Evolutionary conservation across 2,797 vertebrate genomes (phyloP).

Genomic region (Halcyon chelicuti): DNA sequence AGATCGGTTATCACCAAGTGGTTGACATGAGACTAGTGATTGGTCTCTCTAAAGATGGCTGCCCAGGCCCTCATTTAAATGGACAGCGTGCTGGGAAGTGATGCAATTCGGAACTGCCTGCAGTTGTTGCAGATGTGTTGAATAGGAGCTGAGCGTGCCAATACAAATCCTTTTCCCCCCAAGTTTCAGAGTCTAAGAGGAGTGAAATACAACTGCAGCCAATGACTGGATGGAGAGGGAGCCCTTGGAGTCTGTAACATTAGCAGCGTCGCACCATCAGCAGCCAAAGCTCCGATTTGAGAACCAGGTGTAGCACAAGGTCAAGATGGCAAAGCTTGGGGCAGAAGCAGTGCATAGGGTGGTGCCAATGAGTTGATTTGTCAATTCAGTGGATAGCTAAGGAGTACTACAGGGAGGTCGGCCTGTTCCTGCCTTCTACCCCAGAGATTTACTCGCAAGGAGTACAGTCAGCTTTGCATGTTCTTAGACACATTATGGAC

Average conservation of each 20-base stretch:
- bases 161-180: background rate
- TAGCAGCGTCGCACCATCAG: background rate
- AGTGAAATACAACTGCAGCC: background rate
- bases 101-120: constrained; percentile 42
- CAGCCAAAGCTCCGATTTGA: background rate
- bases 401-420: background rate
- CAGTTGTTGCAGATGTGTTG: background rate
- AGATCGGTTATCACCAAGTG: background rate
- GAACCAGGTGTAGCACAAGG: background rate
- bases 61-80: constrained; percentile 8
- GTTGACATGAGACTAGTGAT: background rate
- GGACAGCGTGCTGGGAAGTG: background rate
- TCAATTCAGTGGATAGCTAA: background rate
- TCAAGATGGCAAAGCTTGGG: background rate
- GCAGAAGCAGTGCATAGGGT: background rate
- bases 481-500: constrained; percentile 5
- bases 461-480: background rate
- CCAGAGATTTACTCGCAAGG: background rate
- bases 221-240: background rate
- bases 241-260: background rate
- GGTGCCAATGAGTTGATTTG: background rate
- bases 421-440: background rate
- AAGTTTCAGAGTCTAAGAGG: background rate
- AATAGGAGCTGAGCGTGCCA: background rate
- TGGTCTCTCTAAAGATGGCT: constrained; percentile 4